These are phyloP conservation scores for Nyctibius bracteatus DNA, from an alignment of 2,113 vertebrate genomes.

Conservation along the genomic window DNA sequence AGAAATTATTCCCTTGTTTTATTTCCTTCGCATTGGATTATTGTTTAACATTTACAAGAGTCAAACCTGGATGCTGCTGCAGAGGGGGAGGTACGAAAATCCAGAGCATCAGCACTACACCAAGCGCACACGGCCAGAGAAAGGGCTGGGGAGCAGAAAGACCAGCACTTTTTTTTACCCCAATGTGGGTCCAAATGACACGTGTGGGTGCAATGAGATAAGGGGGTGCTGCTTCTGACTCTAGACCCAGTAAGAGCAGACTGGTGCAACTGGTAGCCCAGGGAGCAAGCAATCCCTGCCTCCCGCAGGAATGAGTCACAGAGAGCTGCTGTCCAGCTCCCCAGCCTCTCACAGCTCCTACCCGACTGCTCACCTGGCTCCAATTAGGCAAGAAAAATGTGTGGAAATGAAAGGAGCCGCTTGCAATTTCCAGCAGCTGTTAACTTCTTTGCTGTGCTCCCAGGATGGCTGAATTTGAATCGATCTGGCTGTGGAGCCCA, in stretches of 20 bases:
- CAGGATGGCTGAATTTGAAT: neutral
- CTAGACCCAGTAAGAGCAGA: neutral
- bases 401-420: neutral
- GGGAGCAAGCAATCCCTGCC: neutral
- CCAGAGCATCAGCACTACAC: neutral
- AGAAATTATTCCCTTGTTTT: constrained; percentile 13
- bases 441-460: neutral
- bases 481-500: neutral
- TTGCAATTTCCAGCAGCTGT: neutral
- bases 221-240: neutral
- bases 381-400: constrained; percentile 29
- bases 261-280: neutral
- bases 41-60: neutral
- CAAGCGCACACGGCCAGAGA: neutral
- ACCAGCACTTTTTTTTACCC: neutral
- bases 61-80: neutral
- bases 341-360: neutral
- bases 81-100: neutral
- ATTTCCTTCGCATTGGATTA: neutral
- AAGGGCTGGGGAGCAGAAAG: neutral
- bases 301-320: neutral
- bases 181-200: rapidly evolving
- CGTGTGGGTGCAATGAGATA: neutral
- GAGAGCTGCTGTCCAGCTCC: neutral
- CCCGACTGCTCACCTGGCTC: rapidly evolving